Conservation (phyloP, 2,888 invertebrate genomes). For the Meandrusa payeni region DNA sequence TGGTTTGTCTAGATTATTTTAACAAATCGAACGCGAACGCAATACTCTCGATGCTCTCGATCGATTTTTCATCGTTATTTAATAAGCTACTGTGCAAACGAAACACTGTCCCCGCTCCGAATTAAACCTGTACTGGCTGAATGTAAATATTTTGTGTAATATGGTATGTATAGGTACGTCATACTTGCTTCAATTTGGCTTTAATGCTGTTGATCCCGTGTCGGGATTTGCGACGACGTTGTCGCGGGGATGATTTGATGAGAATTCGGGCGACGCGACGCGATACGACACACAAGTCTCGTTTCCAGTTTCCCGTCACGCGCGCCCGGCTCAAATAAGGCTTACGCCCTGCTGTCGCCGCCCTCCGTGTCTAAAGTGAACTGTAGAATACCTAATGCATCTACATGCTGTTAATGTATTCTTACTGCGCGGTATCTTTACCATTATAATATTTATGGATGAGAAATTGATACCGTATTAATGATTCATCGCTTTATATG, state of each 20-base stretch:
- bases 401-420: slow-evolving; percentile 38
- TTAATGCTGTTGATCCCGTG: slow-evolving; percentile 73
- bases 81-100: slow-evolving; percentile 11
- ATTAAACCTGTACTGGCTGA: slow-evolving; percentile 12
- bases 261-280: slow-evolving; percentile 63
- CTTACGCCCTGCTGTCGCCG: slow-evolving; percentile 58
- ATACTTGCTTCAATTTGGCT: slow-evolving; percentile 67
- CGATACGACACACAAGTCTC: slow-evolving; percentile 64
- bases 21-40: slow-evolving; percentile 65
- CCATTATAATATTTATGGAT: slow-evolving; percentile 22
- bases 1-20: slow-evolving; percentile 72
- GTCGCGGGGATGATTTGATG: slow-evolving; percentile 76
- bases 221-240: slow-evolving; percentile 74
- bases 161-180: slow-evolving; percentile 34
- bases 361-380: slow-evolving; percentile 61
- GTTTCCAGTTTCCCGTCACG: slow-evolving; percentile 78
- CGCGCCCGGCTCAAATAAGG: slow-evolving; percentile 75
- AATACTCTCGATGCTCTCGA: slow-evolving; percentile 62
- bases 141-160: slow-evolving; percentile 28
- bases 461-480: slow-evolving; percentile 20
- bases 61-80: slow-evolving; percentile 16
- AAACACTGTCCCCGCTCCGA: slow-evolving; percentile 9
- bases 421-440: slow-evolving; percentile 29
- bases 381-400: slow-evolving; percentile 71
- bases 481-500: slow-evolving; percentile 4